Evolutionary conservation across 2,113 vertebrate genomes (phyloP), one percentile per base, ranked within the genome.

Genomic region (Cynopterus brachyotis): DNA sequence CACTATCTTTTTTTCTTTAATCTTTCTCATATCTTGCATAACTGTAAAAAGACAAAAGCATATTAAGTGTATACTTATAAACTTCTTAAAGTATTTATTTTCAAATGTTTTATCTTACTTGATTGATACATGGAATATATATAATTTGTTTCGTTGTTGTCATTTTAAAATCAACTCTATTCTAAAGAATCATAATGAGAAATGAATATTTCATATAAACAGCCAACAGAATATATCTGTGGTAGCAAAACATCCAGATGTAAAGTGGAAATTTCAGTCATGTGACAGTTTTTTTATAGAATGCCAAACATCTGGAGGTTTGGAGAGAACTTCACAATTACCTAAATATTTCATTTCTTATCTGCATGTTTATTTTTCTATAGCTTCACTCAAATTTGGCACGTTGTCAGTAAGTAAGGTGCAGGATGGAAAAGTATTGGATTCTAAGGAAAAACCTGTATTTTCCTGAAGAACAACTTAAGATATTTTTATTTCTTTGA

Each of bases 271-370:
- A 95, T 87, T 75, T 12, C 4, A 40, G 45, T 93, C 67, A 95
- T 64, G 8, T 47, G 50, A 81, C 45, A 70, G 67, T 89, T 82
- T 90, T 42, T 62, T 83, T 66, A 70, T 9, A 90, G 37, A 92
- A 66, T 80, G 64, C 10, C 80, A 96, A 92, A 94, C n/a, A 97
- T 92, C 88, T 97, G 95, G 70, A 96, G 37, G 37, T 11, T 78
- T 88, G 13, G 17, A 9, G 30, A 90, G 20, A 90, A 86, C 37
- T 75, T 90, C 22, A 13, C 17, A 88, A 67, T 90, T 88, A 84
- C 59, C 73, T 92, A 96, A 95, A 84, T 84, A 94, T 53, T 93
- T 91, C 37, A 91, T 53, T 83, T 91, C 67, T 87, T 80, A 53
- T 87, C n/a, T 92, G n/a, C 9, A 75, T 79, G 22, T 91, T 97